Conservation (phyloP, 1,140 invertebrate species). For the Zaprionus lachaisei region DNA sequence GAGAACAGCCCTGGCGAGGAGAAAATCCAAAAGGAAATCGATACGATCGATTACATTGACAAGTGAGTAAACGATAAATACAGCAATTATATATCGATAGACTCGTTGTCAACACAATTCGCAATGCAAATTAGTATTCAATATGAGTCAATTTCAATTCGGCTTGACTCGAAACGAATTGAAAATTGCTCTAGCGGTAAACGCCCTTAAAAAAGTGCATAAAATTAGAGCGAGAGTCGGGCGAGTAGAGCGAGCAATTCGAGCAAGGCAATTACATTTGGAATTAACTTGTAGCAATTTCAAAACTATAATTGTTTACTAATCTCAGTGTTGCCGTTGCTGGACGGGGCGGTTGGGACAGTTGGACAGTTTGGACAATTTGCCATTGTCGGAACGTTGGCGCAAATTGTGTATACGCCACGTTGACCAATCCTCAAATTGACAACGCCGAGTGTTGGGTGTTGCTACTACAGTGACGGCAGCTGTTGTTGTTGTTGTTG, state of each 20-base stretch:
- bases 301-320: conserved; percentile 81
- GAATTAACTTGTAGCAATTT: conserved; percentile 81
- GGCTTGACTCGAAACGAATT: neutral
- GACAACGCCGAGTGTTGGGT: conserved; percentile 68
- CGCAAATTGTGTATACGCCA: conserved; percentile 78
- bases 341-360: conserved; percentile 6
- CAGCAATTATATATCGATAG: conserved; percentile 17
- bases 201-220: conserved; percentile 60
- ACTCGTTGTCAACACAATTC: conserved; percentile 35
- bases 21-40: conserved; percentile 80
- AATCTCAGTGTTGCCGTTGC: conserved; percentile 55
- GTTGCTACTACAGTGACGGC: conserved; percentile 41
- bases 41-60: conserved; percentile 82
- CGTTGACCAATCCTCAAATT: conserved; percentile 78
- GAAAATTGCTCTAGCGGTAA: conserved; percentile 28
- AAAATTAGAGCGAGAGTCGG: conserved; percentile 47
- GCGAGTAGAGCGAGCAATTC: conserved; percentile 11
- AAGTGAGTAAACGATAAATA: conserved; percentile 70
- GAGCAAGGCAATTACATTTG: conserved; percentile 60
- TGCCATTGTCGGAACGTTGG: conserved; percentile 53
- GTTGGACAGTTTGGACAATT: conserved; percentile 33
- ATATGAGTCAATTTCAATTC: neutral
- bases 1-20: conserved; percentile 62
- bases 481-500: neutral
- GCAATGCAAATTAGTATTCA: conserved; percentile 18